phyloP scores from a whole-genome alignment of 1,140 invertebrate genomes.

The Zaprionus camerounensis region DNA sequence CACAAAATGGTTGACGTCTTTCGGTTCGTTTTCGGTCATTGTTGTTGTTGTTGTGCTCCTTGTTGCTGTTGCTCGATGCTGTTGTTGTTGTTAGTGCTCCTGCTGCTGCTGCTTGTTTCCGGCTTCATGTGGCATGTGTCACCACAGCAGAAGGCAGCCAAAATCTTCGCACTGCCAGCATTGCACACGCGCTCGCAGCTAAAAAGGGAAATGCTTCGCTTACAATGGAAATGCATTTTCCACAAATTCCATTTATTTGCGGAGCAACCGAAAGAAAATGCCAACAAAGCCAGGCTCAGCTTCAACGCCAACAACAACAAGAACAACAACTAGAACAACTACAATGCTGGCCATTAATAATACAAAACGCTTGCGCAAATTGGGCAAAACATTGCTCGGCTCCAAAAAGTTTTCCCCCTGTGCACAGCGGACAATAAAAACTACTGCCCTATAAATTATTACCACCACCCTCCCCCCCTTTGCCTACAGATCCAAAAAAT shows the following conservation, averaged over 20 bases:
- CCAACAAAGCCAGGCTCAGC: constrained; percentile 26
- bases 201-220: constrained; percentile 21
- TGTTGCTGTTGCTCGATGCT: constrained; percentile 7
- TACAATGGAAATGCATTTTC: constrained; percentile 51
- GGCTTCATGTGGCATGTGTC: constrained; percentile 73
- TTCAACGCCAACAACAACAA: constrained; percentile 31
- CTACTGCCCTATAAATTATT: constrained; percentile 66
- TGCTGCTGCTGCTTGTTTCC: constrained; percentile 50
- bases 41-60: constrained; percentile 3
- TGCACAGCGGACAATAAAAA: background rate
- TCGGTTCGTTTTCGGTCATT: constrained; percentile 22
- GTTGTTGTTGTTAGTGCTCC: constrained; percentile 9
- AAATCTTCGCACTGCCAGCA: constrained; percentile 40
- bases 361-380: constrained; percentile 45
- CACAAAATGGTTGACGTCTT: constrained; percentile 64
- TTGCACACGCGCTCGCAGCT: constrained; percentile 13
- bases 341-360: constrained; percentile 52
- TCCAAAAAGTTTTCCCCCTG: constrained; percentile 25
- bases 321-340: constrained; percentile 27
- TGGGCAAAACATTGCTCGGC: constrained; percentile 27
- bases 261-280: constrained; percentile 26
- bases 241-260: constrained; percentile 43
- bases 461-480: constrained; percentile 1
- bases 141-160: constrained; percentile 54
- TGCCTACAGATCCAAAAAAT: constrained; percentile 26